Percentiles rank a stretch among this genome's conserved stretches.
phyloP scores from a whole-genome alignment of 2,888 invertebrate species.

The Spodoptera littoralis region DNA sequence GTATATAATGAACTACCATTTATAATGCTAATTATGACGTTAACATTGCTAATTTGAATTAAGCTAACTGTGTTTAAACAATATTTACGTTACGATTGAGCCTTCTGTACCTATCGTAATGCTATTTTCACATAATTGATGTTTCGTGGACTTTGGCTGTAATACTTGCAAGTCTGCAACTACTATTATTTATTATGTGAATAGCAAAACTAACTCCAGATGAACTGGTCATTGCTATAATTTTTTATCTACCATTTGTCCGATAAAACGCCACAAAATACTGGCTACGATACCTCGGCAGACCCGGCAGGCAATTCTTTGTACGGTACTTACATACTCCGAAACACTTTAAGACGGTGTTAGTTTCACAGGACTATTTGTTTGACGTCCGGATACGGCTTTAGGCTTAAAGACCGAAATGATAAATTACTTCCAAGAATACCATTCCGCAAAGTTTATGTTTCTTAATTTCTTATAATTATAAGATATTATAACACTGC shows the following conservation, averaged over 20 bases:
- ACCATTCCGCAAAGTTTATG: too few species aligned
- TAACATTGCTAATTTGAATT: slow-evolving; percentile 54
- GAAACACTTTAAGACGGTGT: slow-evolving; percentile 60
- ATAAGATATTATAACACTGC: slow-evolving; percentile 18
- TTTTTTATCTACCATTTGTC: slow-evolving; percentile 83
- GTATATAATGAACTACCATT: slow-evolving; percentile 14
- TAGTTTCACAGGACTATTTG: slow-evolving; percentile 52
- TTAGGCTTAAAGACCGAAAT: slow-evolving; percentile 62
- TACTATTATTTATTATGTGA: slow-evolving; percentile 75
- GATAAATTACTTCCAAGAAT: background rate
- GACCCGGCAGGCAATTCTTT: slow-evolving; percentile 80
- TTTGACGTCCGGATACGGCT: slow-evolving; percentile 39
- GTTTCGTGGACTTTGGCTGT: slow-evolving; percentile 74
- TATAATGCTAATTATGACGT: slow-evolving; percentile 41
- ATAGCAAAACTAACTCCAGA: slow-evolving; percentile 88
- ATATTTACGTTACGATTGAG: slow-evolving; percentile 37
- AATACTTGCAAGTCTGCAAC: slow-evolving; percentile 79
- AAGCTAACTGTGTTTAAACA: slow-evolving; percentile 48
- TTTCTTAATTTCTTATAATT: background rate
- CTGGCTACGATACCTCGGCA: slow-evolving; percentile 85
- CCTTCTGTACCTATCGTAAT: slow-evolving; percentile 58
- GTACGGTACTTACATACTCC: slow-evolving; percentile 53
- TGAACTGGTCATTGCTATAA: slow-evolving; percentile 87
- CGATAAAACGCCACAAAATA: slow-evolving; percentile 88
- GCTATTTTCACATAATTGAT: slow-evolving; percentile 71